Conservation (phyloP, 2,888 invertebrate species). For the Corythucha ciliata region DNA sequence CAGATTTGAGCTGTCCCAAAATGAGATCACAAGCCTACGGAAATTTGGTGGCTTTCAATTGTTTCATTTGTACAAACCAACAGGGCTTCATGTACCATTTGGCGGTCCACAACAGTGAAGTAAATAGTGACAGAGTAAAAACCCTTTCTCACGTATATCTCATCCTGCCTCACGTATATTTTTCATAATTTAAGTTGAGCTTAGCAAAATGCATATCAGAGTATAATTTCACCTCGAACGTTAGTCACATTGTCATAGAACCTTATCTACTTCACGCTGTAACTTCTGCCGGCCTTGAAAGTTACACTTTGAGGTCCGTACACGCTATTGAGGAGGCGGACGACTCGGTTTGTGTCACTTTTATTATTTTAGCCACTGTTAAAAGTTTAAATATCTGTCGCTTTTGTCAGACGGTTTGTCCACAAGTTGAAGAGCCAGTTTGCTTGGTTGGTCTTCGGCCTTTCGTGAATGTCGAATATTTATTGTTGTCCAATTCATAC, state of each 20-base stretch:
- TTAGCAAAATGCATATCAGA: constrained; percentile 46
- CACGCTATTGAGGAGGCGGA: constrained; percentile 40
- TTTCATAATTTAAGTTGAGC: constrained; percentile 28
- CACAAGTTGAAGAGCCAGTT: constrained; percentile 51
- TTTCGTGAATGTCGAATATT: constrained; percentile 53
- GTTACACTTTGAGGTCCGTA: constrained; percentile 59
- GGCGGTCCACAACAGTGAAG: constrained; percentile 33
- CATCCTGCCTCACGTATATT: too few relatives aligned
- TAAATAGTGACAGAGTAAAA: constrained; percentile 30
- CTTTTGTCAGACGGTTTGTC: constrained; percentile 42
- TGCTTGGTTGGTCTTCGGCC: constrained; percentile 59
- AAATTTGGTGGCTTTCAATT: constrained; percentile 51
- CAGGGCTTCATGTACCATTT: constrained; percentile 67
- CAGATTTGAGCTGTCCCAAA: constrained; percentile 34
- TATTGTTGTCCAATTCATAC: constrained; percentile 45
- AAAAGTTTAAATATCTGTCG: not conserved
- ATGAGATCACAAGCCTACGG: constrained; percentile 49
- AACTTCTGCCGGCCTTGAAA: constrained; percentile 65
- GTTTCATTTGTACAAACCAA: constrained; percentile 54
- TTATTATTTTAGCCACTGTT: not conserved
- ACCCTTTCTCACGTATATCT: too few relatives aligned
- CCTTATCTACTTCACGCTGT: constrained; percentile 61
- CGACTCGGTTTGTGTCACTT: constrained; percentile 19
- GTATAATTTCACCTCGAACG: constrained; percentile 64
- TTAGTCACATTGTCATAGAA: constrained; percentile 56